These are phyloP conservation scores for Tinea trinotella DNA, from an alignment of 2,888 invertebrate genomes.

Conservation along the genomic window DNA sequence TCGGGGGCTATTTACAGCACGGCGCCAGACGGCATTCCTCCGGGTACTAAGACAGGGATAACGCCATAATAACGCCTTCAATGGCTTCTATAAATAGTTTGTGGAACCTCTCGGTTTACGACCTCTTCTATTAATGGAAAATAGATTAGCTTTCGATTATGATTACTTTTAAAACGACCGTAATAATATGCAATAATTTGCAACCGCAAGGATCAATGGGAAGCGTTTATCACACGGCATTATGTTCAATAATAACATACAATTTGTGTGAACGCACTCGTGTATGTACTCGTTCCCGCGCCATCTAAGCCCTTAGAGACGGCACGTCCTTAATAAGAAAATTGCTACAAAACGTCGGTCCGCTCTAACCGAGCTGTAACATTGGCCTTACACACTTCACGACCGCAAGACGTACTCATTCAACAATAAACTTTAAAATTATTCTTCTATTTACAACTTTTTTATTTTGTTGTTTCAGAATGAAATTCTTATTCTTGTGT, in stretches of 20 bases:
- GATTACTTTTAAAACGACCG: slow-evolving; percentile 1
- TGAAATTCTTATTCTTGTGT: slow-evolving; percentile 76
- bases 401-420: slow-evolving; percentile 44
- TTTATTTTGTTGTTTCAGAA: slow-evolving; percentile 70
- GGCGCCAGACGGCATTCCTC: slow-evolving; percentile 66
- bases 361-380: slow-evolving; percentile 51
- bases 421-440: slow-evolving; percentile 28
- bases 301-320: slow-evolving; percentile 50
- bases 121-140: slow-evolving; percentile 40
- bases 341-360: slow-evolving; percentile 50
- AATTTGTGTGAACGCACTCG: neutral
- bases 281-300: slow-evolving; percentile 36
- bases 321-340: slow-evolving; percentile 62
- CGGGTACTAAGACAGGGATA: slow-evolving; percentile 43
- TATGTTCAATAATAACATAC: slow-evolving; percentile 7
- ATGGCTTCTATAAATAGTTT: slow-evolving; percentile 51
- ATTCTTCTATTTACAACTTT: slow-evolving; percentile 27
- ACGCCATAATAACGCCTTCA: slow-evolving; percentile 52
- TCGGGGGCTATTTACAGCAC: slow-evolving; percentile 46
- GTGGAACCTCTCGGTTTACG: slow-evolving; percentile 33
- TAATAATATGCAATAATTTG: neutral
- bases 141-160: slow-evolving; percentile 32
- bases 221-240: slow-evolving; percentile 3
- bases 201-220: neutral
- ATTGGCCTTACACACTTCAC: slow-evolving; percentile 67